These are phyloP conservation scores for Microctenopoma stevenorrisi DNA, from an alignment of 2,797 vertebrate species.

Conservation along the genomic window DNA sequence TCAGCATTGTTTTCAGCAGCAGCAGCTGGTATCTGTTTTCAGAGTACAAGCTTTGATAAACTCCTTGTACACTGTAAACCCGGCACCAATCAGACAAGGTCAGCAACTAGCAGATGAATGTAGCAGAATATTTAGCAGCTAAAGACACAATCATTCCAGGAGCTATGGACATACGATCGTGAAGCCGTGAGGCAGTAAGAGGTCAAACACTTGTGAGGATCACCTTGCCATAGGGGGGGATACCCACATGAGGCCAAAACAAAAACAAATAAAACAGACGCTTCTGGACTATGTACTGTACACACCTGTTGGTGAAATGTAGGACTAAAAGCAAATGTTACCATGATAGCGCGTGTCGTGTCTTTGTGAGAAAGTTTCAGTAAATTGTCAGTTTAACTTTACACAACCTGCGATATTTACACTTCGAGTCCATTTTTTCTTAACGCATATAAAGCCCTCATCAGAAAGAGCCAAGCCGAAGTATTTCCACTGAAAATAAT, in stretches of 20 bases:
- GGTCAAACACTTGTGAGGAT: background rate
- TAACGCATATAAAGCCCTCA: too few relatives aligned
- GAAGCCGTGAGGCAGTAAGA: background rate
- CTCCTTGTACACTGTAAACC: background rate
- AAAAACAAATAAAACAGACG: background rate
- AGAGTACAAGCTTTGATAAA: background rate
- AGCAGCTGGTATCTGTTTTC: too few relatives aligned
- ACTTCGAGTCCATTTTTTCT: too few relatives aligned
- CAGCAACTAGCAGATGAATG: background rate
- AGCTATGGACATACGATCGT: background rate
- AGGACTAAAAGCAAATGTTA: background rate
- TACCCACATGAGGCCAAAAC: background rate
- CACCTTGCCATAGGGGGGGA: background rate
- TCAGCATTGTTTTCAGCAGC: background rate
- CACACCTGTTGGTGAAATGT: too few relatives aligned
- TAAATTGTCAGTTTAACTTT: too few relatives aligned
- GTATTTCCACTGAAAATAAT: too few relatives aligned
- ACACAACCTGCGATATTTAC: too few relatives aligned
- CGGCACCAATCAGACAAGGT: background rate
- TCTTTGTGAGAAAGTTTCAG: too few relatives aligned
- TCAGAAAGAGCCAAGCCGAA: too few relatives aligned
- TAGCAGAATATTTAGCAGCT: background rate
- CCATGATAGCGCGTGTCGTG: background rate
- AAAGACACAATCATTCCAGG: background rate
- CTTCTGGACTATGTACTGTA: background rate